Base-by-base conservation (phyloP, 1,140 invertebrate genomes). In the Cotesia vestalis region DNA sequence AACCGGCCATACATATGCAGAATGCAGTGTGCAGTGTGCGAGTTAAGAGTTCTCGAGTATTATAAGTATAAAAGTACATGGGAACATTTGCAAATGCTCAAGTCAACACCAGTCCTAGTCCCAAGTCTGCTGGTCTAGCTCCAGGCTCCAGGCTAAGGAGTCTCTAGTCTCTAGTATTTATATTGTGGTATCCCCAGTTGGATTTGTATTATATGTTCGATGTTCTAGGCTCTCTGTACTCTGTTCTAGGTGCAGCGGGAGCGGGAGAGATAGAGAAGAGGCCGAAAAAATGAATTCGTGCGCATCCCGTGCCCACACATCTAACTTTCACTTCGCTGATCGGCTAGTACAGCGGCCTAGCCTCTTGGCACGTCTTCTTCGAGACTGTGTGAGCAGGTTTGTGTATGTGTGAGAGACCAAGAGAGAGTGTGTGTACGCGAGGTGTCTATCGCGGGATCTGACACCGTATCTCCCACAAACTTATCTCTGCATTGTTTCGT, bases 201-300 rank as follows among this genome's bases (percentile, higher is more conserved):
- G 38, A 40, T 6, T 46, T 36, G 27, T 64, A 5, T 34, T n/a
- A 57, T 68, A 38, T 17, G 36, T 51, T 17, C 51, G 11, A 17
- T 11, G 27, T 27, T 27, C 27, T 27, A 27, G 27, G 27, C 27
- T 27, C 27, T 27, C 27, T 27, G 27, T 27, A 27, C 27, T 27
- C 27, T 27, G 27, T 27, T 27, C 27, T 20, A 27, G 35, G 38
- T 35, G 17, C 35, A 55, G 52, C 40, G 5, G 40, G 40, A 46
- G 40, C 71, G 59, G 63, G 63, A 38, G 53, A 51, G 64, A 51
- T 72, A 74, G 38, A 72, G 80, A 76, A 81, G 84, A 83, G 85
- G 85, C 85, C 85, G 81, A 86, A 87, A 87, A 87, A 86, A 87
- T 87, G 83, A 85, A 85, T 85, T 87, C 85, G 86, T 87, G 86